These are phyloP conservation scores for Cantharis lateralis DNA, from an alignment of 2,888 invertebrate species.

Conservation along the genomic window DNA sequence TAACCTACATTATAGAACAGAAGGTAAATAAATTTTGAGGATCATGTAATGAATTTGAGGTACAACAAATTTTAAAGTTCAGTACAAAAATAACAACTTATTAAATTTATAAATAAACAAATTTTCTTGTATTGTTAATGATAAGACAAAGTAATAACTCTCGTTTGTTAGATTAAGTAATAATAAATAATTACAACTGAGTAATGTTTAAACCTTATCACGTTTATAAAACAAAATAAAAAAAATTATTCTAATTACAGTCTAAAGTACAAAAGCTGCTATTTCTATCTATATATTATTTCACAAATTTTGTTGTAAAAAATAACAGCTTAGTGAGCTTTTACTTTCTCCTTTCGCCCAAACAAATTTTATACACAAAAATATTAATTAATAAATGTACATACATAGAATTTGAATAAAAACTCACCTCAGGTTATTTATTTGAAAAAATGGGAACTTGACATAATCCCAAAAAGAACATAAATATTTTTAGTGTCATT, in stretches of 20 bases:
- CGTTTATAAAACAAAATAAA: slow-evolving; percentile 40
- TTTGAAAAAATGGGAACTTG: neutral
- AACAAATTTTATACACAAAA: slow-evolving; percentile 6
- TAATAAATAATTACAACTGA: slow-evolving; percentile 37
- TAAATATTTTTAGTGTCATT: neutral
- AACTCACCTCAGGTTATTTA: slow-evolving; percentile 5
- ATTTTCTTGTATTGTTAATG: neutral
- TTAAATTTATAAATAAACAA: slow-evolving; percentile 6
- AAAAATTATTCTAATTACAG: slow-evolving; percentile 41
- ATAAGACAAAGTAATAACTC: neutral
- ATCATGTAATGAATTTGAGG: slow-evolving; percentile 20
- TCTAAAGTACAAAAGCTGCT: slow-evolving; percentile 49
- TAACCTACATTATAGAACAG: slow-evolving; percentile 8
- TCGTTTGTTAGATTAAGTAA: slow-evolving; percentile 6
- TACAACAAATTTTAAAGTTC: slow-evolving; percentile 31
- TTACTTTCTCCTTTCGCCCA: slow-evolving; percentile 1
- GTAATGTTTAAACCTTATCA: slow-evolving; percentile 38
- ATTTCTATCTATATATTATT: slow-evolving; percentile 40
- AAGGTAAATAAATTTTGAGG: slow-evolving; percentile 6
- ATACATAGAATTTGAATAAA: slow-evolving; percentile 4
- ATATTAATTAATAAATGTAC: slow-evolving; percentile 3
- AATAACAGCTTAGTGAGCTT: slow-evolving; percentile 13
- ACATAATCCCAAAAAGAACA: neutral
- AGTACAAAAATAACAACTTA: slow-evolving; percentile 42
- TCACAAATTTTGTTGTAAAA: slow-evolving; percentile 25